Evolutionary conservation across 2,888 invertebrate species (phyloP).

Genomic region (Troides oblongomaculatus): DNA sequence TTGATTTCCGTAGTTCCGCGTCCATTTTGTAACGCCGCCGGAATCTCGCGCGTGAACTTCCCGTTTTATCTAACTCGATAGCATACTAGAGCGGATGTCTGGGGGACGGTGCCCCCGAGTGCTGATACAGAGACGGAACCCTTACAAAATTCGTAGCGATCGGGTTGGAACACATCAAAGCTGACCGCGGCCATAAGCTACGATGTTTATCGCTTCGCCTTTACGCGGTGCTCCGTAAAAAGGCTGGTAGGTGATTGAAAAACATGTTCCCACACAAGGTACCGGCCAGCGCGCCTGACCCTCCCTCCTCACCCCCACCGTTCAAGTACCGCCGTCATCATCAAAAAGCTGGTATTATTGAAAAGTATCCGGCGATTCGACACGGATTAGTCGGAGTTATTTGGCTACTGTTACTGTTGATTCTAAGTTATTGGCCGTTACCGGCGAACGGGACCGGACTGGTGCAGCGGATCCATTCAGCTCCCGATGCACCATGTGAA

Average conservation of each 20-base stretch:
- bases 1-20: conserved; percentile 25
- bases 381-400: conserved; percentile 67
- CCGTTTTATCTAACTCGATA: not conserved
- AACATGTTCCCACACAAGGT: conserved; percentile 70
- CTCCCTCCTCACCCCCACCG: conserved; percentile 23
- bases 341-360: conserved; percentile 62
- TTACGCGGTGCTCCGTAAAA: conserved; percentile 62
- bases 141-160: conserved; percentile 49
- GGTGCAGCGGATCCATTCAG: not conserved
- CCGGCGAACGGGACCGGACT: conserved; percentile 30
- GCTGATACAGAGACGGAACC: not conserved
- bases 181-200: conserved; percentile 70
- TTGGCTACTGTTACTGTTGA: conserved; percentile 71
- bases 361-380: conserved; percentile 66
- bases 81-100: too few species aligned
- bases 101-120: too few species aligned
- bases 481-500: too few species aligned
- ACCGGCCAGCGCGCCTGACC: conserved; percentile 28
- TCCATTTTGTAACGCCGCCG: conserved; percentile 12
- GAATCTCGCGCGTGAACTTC: not conserved
- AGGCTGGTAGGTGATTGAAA: conserved; percentile 69
- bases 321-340: conserved; percentile 43
- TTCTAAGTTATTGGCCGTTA: conserved; percentile 68
- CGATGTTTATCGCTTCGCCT: conserved; percentile 68
- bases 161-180: conserved; percentile 65